These are phyloP conservation scores for Eriosoma lanigerum DNA, from an alignment of 1,140 invertebrate species.

Conservation along the genomic window DNA sequence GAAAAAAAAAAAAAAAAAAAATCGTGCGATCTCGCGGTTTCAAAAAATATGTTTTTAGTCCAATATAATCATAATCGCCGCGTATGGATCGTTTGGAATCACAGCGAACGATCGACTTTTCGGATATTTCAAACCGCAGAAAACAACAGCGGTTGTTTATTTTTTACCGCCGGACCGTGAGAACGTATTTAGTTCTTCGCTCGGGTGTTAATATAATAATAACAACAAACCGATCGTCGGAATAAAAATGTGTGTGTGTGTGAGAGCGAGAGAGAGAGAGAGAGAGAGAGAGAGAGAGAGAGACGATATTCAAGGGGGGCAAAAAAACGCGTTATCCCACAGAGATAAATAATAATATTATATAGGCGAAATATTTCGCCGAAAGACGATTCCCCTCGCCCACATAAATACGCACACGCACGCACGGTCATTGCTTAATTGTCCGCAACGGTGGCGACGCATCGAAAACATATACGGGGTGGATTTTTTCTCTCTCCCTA, in stretches of 20 bases:
- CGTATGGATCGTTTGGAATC: neutral
- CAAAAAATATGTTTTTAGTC: neutral
- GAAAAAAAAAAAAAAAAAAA: too few species aligned
- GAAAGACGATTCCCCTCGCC: constrained; percentile 3
- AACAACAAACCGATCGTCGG: neutral
- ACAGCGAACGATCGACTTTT: neutral
- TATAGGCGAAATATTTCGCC: neutral
- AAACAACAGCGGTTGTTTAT: neutral
- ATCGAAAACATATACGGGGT: neutral
- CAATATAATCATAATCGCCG: neutral
- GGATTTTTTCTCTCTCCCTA: neutral
- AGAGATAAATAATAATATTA: neutral
- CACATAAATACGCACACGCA: too few species aligned
- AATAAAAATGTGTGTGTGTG: neutral
- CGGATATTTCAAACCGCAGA: neutral
- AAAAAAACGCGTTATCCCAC: constrained; percentile 1
- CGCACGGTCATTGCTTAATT: constrained; percentile 7
- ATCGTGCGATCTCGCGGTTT: neutral
- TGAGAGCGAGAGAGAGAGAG: too few species aligned
- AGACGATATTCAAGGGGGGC: too few species aligned
- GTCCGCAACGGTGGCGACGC: neutral
- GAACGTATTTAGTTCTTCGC: constrained; percentile 1
- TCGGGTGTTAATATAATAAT: neutral
- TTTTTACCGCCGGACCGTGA: constrained; percentile 7
- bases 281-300: too few species aligned